These are phyloP conservation scores for Hetaerina americana DNA, from an alignment of 1,140 invertebrate species.

Conservation along the genomic window DNA sequence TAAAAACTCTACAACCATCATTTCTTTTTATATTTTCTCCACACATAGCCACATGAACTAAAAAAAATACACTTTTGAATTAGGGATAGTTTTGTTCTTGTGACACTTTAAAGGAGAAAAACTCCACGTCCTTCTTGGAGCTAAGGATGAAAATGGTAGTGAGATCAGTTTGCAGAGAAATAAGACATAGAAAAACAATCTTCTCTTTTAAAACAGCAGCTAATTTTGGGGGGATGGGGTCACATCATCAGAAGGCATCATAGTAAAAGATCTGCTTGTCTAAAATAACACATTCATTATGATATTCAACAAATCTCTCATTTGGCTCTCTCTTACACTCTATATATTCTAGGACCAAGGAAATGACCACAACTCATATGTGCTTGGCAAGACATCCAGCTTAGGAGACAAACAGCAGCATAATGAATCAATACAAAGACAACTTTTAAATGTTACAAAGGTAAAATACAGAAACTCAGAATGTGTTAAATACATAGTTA, in stretches of 20 bases:
- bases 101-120: background rate
- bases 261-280: background rate
- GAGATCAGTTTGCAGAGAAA: background rate
- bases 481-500: background rate
- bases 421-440: background rate
- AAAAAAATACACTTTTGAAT: background rate
- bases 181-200: background rate
- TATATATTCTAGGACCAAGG: background rate
- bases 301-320: background rate
- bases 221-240: background rate
- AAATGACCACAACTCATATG: background rate
- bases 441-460: background rate
- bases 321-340: background rate
- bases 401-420: background rate
- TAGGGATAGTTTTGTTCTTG: background rate
- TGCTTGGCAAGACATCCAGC: background rate
- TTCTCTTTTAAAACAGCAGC: background rate
- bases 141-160: background rate
- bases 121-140: background rate
- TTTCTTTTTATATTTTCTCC: background rate
- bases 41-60: background rate
- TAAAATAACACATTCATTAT: background rate
- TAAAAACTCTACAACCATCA: background rate
- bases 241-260: background rate
- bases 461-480: background rate